Conservation (phyloP, 2,888 invertebrate species). For the Drosophila picticornis region DNA sequence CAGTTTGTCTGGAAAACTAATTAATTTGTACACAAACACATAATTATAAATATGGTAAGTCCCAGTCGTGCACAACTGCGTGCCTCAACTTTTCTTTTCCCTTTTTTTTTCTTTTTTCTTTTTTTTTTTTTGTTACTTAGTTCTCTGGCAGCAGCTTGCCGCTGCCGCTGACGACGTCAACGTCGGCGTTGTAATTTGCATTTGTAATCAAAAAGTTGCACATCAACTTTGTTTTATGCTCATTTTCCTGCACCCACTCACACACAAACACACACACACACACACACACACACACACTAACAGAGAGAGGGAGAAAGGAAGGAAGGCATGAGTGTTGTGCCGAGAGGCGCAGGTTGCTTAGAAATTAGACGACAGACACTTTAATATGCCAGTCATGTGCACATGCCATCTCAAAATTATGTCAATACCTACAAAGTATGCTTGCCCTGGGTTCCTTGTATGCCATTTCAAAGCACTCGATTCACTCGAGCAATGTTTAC, state of each 20-base stretch:
- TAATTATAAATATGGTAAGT: constrained; percentile 4
- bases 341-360: constrained; percentile 38
- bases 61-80: neutral
- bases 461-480: neutral
- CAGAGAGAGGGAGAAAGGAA: neutral
- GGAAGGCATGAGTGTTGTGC: constrained; percentile 6
- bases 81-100: neutral
- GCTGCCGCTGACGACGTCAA: constrained; percentile 12
- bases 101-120: neutral
- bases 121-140: constrained; percentile 7
- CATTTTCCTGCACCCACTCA: constrained; percentile 55
- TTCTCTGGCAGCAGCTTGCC: constrained; percentile 36
- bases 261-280: constrained; percentile 6
- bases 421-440: constrained; percentile 12
- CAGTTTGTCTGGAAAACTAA: neutral
- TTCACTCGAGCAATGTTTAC: neutral
- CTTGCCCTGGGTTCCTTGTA: neutral
- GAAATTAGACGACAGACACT: constrained; percentile 58
- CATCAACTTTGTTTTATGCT: constrained; percentile 78
- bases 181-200: constrained; percentile 72
- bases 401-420: constrained; percentile 25
- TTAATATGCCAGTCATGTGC: constrained; percentile 43
- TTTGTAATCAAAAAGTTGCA: constrained; percentile 80
- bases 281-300: constrained; percentile 6
- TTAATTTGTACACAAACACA: neutral